Evolutionary conservation across 2,797 vertebrate genomes (phyloP).

Genomic region (Huso huso): DNA sequence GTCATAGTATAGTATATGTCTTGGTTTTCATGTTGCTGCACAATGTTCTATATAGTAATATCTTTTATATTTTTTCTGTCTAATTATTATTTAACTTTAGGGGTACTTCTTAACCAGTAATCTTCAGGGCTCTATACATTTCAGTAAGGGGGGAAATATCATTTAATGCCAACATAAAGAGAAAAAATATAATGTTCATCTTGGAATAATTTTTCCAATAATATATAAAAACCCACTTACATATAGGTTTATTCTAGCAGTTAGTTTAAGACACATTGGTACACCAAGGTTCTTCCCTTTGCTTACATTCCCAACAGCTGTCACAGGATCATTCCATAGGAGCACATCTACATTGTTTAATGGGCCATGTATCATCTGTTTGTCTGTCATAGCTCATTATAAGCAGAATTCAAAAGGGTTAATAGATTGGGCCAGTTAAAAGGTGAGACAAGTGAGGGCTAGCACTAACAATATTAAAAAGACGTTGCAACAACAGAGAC

Average conservation of each 20-base stretch:
- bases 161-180: neutral
- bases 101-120: no score
- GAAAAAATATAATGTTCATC: neutral
- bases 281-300: neutral
- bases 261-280: neutral
- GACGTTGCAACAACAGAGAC: constrained; percentile 32
- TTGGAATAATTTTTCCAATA: neutral
- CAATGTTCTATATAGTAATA: no score
- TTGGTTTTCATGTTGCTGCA: no score
- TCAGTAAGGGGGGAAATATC: no score
- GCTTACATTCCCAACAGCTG: constrained; percentile 40
- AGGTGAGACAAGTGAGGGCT: constrained; percentile 57
- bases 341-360: constrained; percentile 58
- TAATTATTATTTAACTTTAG: no score
- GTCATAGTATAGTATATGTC: no score
- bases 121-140: no score
- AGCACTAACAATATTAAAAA: constrained; percentile 50
- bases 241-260: neutral
- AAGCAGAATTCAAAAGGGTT: constrained; percentile 62
- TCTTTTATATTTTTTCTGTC: no score
- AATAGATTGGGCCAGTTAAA: constrained; percentile 73
- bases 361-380: constrained; percentile 54
- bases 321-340: constrained; percentile 51
- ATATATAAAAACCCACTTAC: neutral
- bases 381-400: constrained; percentile 57